Conservation (phyloP, 1,140 invertebrate species). For the Calycopis cecrops region DNA sequence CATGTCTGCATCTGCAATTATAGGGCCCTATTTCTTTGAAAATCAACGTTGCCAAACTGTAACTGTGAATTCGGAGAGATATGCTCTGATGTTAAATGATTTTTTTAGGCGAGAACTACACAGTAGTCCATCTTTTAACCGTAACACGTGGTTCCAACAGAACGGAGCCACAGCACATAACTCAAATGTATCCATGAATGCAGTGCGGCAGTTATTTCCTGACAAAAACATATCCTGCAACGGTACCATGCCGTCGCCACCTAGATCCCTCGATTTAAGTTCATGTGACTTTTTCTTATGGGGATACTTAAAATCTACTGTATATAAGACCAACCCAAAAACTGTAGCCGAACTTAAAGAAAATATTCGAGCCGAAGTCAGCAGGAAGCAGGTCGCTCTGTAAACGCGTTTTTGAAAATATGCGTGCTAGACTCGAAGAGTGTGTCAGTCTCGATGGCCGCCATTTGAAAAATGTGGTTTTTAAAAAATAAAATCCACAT, state of each 20-base stretch:
- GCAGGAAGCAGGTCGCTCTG: neutral
- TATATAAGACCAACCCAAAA: conserved; percentile 4
- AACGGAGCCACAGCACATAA: conserved; percentile 3
- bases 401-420: conserved; percentile 3
- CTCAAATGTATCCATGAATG: conserved; percentile 11
- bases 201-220: conserved; percentile 14
- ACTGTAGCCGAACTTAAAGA: conserved; percentile 11
- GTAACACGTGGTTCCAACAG: neutral
- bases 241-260: conserved; percentile 11
- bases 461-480: conserved; percentile 17
- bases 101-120: conserved; percentile 16
- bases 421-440: conserved; percentile 16
- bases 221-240: conserved; percentile 13
- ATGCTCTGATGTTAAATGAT: conserved; percentile 9
- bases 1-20: conserved; percentile 17
- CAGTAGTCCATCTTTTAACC: neutral
- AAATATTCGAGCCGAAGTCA: conserved; percentile 14
- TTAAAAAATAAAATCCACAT: conserved; percentile 17
- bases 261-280: conserved; percentile 14
- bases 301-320: conserved; percentile 12
- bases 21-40: conserved; percentile 12
- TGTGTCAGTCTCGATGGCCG: conserved; percentile 16
- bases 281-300: conserved; percentile 21
- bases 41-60: conserved; percentile 11
- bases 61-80: conserved; percentile 17